Base-by-base conservation (phyloP, 2,797 vertebrate genomes). In the Notamacropus eugenii region DNA sequence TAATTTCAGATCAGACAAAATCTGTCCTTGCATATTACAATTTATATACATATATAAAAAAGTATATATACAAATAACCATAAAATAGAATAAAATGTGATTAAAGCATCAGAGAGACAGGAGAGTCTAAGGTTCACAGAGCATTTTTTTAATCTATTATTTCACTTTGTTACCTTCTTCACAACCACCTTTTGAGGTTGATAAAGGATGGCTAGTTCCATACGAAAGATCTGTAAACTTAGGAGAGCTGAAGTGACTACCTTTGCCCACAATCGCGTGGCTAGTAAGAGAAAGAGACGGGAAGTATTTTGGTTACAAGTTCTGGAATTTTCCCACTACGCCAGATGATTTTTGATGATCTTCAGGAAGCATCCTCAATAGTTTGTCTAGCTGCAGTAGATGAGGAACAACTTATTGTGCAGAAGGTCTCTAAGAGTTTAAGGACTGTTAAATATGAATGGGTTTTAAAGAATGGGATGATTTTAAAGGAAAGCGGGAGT, bases 401-500 rank as follows among this genome's bases (percentile, higher is more conserved):
- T 46, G 19, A 82, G 67, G 67, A 82, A 27, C 27, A 87, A 46
- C 24, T 87, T 87, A 50, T 24, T 50, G 40, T 46, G 74, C 10
- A 22, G 40, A 87, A 87, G 90, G 91, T 92, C 90, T 29, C 55
- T 46, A 55, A 55, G n/a, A 27, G 27, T 94, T 92, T 93, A 91
- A 94, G 55, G 95, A 95, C 54, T 28, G 0, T 16, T 62, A 92
- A 59, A 28, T 29, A 62, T 52, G 24, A 93, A n/a, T 87, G 52
- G 55, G 29, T 67, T 31, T 87, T 95, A 0, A 1, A 52, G 57
- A 95, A 93, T 92, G 40, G 92, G 93, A 95, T 97, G 95, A 87
- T 97, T 97, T 93, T 96, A 55, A 94, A 59, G 74, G 55, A 94
- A 55, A 52, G 54, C 59, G 14, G 67, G 59, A 55, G 40, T 54